A percentile compares a stretch with the other conserved stretches of the same genome.
Evolutionary conservation across 1,140 invertebrate species (phyloP).

Genomic region (Drosophila quadrilineata): DNA sequence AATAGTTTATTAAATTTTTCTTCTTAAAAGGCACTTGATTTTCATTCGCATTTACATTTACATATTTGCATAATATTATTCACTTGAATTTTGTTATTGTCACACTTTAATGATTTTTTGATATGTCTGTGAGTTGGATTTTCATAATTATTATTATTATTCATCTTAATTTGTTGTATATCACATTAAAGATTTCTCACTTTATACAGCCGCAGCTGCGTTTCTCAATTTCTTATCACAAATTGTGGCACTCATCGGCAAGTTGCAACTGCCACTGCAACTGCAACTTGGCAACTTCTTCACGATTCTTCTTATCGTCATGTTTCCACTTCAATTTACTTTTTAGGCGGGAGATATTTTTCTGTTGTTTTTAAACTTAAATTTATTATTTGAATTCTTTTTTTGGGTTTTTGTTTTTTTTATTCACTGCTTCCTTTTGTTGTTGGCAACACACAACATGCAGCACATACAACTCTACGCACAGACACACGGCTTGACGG

Average conservation of each 20-base stretch:
- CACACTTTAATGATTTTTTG: too few species aligned
- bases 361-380: too few species aligned
- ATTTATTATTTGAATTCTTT: conserved; percentile 27
- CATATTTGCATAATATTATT: too few species aligned
- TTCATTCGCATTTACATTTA: too few species aligned
- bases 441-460: not conserved
- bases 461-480: conserved; percentile 8
- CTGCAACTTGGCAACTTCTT: too few species aligned
- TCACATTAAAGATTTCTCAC: not conserved
- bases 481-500: conserved; percentile 43
- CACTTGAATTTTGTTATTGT: too few species aligned
- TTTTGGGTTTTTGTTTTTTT: conserved; percentile 56
- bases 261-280: too few species aligned
- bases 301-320: conserved; percentile 11
- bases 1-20: too few species aligned
- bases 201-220: too few species aligned
- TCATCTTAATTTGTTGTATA: conserved; percentile 8
- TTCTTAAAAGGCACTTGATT: too few species aligned
- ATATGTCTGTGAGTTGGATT: too few species aligned
- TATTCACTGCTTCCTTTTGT: conserved; percentile 45
- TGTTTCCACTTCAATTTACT: conserved; percentile 23
- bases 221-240: conserved; percentile 44
- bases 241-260: conserved; percentile 36
- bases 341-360: conserved; percentile 28
- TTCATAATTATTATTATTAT: too few species aligned